Evolutionary conservation across 2,888 invertebrate species (phyloP).

Genomic region (Herminia tarsipennalis): DNA sequence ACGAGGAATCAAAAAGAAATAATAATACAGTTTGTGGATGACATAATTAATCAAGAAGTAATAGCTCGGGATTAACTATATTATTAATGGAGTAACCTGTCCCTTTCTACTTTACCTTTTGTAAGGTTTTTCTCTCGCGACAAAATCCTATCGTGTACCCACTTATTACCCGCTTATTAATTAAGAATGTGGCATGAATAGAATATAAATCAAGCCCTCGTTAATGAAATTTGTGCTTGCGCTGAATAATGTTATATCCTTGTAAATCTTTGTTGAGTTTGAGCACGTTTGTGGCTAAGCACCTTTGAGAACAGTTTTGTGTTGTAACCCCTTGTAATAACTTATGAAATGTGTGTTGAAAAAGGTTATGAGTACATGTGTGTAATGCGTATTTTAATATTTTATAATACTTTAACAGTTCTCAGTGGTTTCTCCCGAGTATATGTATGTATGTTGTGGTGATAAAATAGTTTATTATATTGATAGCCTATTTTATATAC

Average conservation of each 20-base stretch:
- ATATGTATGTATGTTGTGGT: too few species aligned
- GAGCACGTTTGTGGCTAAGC: conserved; percentile 34
- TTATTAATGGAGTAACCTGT: conserved; percentile 51
- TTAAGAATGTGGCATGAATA: conserved; percentile 44
- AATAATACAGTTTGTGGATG: conserved; percentile 45
- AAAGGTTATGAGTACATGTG: conserved; percentile 14
- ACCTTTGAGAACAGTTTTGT: conserved; percentile 29
- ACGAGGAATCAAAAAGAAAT: conserved; percentile 32
- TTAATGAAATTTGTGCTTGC: conserved; percentile 46
- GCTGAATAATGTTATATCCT: conserved; percentile 37
- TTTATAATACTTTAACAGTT: too few species aligned
- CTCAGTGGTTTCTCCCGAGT: too few species aligned
- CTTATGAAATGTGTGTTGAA: conserved; percentile 9
- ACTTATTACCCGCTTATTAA: conserved; percentile 45
- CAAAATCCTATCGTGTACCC: conserved; percentile 42
- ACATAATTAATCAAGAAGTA: conserved; percentile 59
- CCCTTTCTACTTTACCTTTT: conserved; percentile 20
- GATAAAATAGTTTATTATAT: too few species aligned
- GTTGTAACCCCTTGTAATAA: conserved; percentile 17
- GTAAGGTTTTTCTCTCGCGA: conserved; percentile 27
- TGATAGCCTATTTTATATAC: too few species aligned
- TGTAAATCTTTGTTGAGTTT: conserved; percentile 38
- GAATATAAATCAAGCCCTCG: conserved; percentile 36
- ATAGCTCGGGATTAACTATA: conserved; percentile 48
- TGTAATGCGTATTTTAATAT: background rate